Evolutionary conservation across 2,113 vertebrate genomes (phyloP).

Genomic region (Oncorhynchus clarkii): DNA sequence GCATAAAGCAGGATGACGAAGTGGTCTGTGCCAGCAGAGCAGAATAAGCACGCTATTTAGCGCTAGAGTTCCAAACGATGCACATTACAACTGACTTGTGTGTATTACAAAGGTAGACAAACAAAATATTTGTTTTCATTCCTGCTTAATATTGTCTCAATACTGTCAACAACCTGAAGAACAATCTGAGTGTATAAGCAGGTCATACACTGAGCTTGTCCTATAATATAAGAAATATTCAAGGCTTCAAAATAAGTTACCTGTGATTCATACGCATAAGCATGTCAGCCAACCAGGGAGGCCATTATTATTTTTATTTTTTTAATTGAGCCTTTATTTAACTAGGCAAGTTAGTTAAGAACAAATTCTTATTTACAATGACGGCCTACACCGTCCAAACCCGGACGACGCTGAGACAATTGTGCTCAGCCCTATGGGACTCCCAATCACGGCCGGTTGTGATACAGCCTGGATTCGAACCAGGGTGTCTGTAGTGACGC

Average conservation of each 20-base stretch:
- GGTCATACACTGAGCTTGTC: not conserved
- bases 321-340: too few species aligned
- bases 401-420: too few species aligned
- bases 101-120: not conserved
- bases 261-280: constrained; percentile 2
- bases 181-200: not conserved
- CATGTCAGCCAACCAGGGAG: too few species aligned
- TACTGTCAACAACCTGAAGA: not conserved
- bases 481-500: too few species aligned
- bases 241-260: not conserved
- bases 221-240: too few species aligned
- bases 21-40: not conserved
- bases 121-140: not conserved
- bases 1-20: constrained; percentile 32
- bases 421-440: too few species aligned
- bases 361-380: too few species aligned
- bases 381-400: too few species aligned
- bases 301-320: too few species aligned
- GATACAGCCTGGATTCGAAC: too few species aligned
- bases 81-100: not conserved
- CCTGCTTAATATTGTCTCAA: not conserved
- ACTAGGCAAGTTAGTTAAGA: too few species aligned
- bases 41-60: not conserved
- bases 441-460: too few species aligned
- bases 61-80: not conserved